Evolutionary conservation across 2,888 invertebrate species (phyloP), one percentile per base, ranked within the genome.

Genomic region (Drosophila setosimentum): DNA sequence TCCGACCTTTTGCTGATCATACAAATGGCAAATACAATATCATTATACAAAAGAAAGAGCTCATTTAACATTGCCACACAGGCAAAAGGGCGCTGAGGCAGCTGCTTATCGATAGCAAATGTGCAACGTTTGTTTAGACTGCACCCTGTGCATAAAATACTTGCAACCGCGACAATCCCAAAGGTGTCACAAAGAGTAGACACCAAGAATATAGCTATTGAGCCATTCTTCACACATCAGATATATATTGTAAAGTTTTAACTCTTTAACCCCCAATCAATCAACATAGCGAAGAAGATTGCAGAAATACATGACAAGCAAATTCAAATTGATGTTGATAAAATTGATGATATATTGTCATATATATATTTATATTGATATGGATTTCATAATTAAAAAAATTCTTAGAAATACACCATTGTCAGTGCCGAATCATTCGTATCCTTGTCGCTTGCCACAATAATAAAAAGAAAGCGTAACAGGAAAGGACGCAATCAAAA

Each of bases 401-500:
- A n/a, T n/a, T n/a, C 30, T 30, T 1, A 70, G 0, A 11, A 29
- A 24, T 87, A 85, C 0, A 69, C 11, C 0, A 78, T 18, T 0
- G 10, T 0, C 8, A 79, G 8, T 0, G 61, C 18, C 0, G 3
- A 24, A 30, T 53, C 64, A 18, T 33, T 66, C 0, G 42, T 21
- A 0, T 30, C 21, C 1, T 8, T 6, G 7, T 18, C 40, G 8
- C 16, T 3, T 1, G 58, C 2, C 13, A 70, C 33, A 0, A 58
- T n/a, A n/a, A n/a, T n/a, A n/a, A n/a, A n/a, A n/a, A n/a, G n/a
- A n/a, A n/a, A n/a, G n/a, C n/a, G n/a, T n/a, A n/a, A n/a, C 1
- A 85, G 29, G 54, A 69, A 85, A 5, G 88, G 80, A n/a, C 65
- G 53, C 2, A 80, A 24, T 74, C 80, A 87, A 24, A 24, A 85